Base-by-base conservation (phyloP, 1,140 invertebrate genomes). In the Drosophila virilis region DNA sequence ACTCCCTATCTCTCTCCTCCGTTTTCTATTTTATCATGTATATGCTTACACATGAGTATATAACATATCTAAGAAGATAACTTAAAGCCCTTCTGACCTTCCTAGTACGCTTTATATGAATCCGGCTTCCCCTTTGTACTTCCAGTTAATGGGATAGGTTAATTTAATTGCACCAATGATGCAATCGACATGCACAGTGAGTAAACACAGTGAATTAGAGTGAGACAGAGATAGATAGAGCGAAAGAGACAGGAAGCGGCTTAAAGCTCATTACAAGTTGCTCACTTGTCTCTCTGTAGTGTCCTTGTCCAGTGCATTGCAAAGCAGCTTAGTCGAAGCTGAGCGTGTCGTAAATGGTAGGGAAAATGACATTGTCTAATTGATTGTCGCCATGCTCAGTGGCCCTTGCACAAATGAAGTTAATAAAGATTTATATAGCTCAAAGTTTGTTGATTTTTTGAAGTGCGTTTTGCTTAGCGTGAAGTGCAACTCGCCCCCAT, bases 371-470 rank as follows among this genome's bases (percentile, higher is more conserved):
- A 80, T 62, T 83, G 74, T 80, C 55, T 89, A 88, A 88, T 84
- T 75, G 84, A 89, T 88, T 78, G 60, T 57, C 66, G 42, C 48
- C 15, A 8, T 38, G 57, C 80, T 58, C 48, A 13, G 64, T 75
- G 67, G 38, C 22, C 43, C 15, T 28, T 40, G 15, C 32, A 48
- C 46, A 65, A 64, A 78, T 72, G 69, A 60, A 72, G 83, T 72
- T 89, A 84, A 89, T 89, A 84, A 80, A 78, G 84, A 80, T 88
- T 89, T 80, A 65, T 88, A 45, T 65, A 58, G 40, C 59, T 58
- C 57, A 28, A 70, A 74, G 61, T 82, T 83, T 72, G 65, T 81
- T 72, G 73, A 70, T 84, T 84, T 76, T 60, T 46, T 37, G 15
- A 55, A 52, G 59, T 74, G 59, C 43, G 28, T 13, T 50, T 32